A percentile compares a stretch with the other conserved stretches of the same genome.
Conservation (phyloP, 1,140 invertebrate genomes). For the Drosophila novamexicana region DNA sequence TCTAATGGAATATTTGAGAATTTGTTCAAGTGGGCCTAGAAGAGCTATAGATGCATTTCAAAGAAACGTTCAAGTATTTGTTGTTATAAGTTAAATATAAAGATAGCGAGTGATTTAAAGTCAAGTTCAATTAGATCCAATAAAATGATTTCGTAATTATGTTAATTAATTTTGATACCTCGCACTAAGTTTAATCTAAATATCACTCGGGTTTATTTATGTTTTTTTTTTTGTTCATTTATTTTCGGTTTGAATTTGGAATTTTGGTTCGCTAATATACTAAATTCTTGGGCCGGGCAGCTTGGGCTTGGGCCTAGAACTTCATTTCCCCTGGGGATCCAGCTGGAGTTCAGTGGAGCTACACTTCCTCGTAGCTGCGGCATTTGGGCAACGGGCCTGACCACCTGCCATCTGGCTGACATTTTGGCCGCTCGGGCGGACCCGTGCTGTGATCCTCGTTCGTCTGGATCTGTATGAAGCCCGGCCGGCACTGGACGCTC, state of each 20-base stretch:
- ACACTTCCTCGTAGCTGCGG: constrained; percentile 85
- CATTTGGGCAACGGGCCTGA: constrained; percentile 85
- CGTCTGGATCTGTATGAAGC: constrained; percentile 86
- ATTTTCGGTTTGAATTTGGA: constrained; percentile 26
- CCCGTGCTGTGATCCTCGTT: constrained; percentile 66
- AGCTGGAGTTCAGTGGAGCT: constrained; percentile 48
- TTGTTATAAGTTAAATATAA: constrained; percentile 1
- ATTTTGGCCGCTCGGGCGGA: constrained; percentile 85
- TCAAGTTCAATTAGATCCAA: constrained; percentile 42
- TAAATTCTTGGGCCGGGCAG: constrained; percentile 14
- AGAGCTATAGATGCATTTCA: constrained; percentile 1
- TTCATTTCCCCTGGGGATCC: constrained; percentile 2
- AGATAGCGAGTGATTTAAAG: constrained; percentile 43
- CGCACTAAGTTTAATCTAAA: constrained; percentile 81
- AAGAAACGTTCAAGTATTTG: background rate
- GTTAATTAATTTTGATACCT: constrained; percentile 76
- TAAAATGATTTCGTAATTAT: constrained; percentile 38
- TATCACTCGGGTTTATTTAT: constrained; percentile 70
- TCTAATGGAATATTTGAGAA: constrained; percentile 17
- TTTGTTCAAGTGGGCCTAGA: constrained; percentile 34
- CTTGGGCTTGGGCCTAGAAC: background rate
- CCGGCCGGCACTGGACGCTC: constrained; percentile 89
- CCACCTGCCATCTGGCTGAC: constrained; percentile 85
- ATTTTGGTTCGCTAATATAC: background rate
- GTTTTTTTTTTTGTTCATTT: constrained; percentile 15